Evolutionary conservation across 2,888 invertebrate genomes (phyloP).

Genomic region (Cheilosia soror): DNA sequence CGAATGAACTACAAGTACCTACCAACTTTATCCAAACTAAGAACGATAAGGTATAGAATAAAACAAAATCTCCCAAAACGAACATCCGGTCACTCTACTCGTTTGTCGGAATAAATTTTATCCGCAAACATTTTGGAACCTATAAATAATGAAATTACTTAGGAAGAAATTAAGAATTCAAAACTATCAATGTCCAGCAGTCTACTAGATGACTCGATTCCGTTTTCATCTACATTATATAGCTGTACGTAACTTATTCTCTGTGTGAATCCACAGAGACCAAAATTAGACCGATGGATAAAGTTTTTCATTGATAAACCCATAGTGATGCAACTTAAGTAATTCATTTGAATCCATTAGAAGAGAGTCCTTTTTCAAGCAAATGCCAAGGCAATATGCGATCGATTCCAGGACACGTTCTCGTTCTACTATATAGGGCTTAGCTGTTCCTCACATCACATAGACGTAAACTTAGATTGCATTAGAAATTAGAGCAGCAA

Average conservation of each 20-base stretch:
- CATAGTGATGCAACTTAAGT: conserved; percentile 45
- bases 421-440: conserved; percentile 42
- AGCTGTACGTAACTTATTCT: neutral
- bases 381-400: conserved; percentile 30
- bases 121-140: conserved; percentile 67
- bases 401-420: conserved; percentile 73
- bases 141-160: conserved; percentile 72
- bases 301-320: conserved; percentile 59
- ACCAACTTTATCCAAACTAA: conserved; percentile 39
- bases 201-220: conserved; percentile 32
- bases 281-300: conserved; percentile 63
- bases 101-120: conserved; percentile 67
- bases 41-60: conserved; percentile 2
- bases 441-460: neutral
- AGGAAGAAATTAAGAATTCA: conserved; percentile 72
- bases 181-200: conserved; percentile 72
- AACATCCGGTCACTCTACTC: conserved; percentile 55
- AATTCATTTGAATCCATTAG: conserved; percentile 68
- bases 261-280: conserved; percentile 47
- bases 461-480: conserved; percentile 38
- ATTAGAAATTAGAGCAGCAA: conserved; percentile 49
- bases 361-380: conserved; percentile 39
- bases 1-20: conserved; percentile 50
- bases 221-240: neutral
- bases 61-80: conserved; percentile 31